Percentiles rank a stretch among this genome's conserved stretches.
phyloP scores from a whole-genome alignment of 2,113 vertebrate species.

The Enhydra lutris region DNA sequence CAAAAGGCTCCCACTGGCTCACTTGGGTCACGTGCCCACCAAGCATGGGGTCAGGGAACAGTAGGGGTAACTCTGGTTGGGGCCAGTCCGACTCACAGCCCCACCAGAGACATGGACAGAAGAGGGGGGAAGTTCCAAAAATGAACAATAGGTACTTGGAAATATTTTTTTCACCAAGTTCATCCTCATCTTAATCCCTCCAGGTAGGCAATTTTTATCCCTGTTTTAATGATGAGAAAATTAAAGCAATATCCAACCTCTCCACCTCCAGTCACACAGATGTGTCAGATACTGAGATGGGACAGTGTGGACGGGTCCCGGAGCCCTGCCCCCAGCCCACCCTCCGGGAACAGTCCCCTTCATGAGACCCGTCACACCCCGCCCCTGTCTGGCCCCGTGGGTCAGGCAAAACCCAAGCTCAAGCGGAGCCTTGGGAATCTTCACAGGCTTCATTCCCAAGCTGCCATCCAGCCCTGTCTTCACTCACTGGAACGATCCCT shows the following conservation, averaged over 20 bases:
- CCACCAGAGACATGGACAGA: neutral
- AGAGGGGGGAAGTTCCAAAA: neutral
- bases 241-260: neutral
- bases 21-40: neutral
- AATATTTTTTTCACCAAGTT: neutral
- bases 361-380: neutral
- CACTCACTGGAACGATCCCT: neutral
- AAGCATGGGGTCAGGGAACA: neutral
- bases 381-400: accelerated
- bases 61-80: neutral
- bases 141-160: neutral
- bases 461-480: accelerated
- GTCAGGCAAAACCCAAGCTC: accelerated
- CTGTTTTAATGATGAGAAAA: neutral
- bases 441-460: neutral
- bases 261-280: neutral
- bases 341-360: accelerated
- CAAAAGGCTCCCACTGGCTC: neutral
- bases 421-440: accelerated
- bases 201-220: neutral
- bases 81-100: neutral
- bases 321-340: accelerated
- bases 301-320: accelerated
- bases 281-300: accelerated
- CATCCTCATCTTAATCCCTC: neutral